Evolutionary conservation across 35 echinoderm and acorn worm genomes (phyloP), one percentile per base, ranked within the genome.

Genomic region (Anneissia japonica): DNA sequence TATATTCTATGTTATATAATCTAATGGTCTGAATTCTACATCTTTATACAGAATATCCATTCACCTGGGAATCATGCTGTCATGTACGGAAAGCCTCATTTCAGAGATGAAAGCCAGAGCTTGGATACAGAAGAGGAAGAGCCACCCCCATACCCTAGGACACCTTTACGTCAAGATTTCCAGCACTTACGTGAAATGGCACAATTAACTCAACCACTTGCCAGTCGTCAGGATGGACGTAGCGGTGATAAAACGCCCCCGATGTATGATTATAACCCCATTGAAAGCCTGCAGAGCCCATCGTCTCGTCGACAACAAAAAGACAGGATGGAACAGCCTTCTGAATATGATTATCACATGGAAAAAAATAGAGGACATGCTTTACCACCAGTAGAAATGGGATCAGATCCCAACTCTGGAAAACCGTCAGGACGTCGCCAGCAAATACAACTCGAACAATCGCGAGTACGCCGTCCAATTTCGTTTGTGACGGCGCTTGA

Each of bases 401-500:
- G 51, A 23, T 23, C 75, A 80, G 77, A 82, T 80, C 29, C 87
- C 34, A 26, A 19, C 77, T 34, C 86, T 38, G 35, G 39, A 79
- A 84, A 72, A 46, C 35, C 89, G 84, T 75, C 34, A 46, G 76
- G 94, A 92, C 35, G 84, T 56, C n/a, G 73, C 5, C 51, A 64
- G 21, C 7, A 64, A 16, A 64, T 64, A 64, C 51, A 64, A 64
- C 51, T 38, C 37, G 79, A 81, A 38, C 79, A 36, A 39, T 36
- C 91, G 30, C 74, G 95, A 55, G 82, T 91, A 16, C 43, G 95
- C 29, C 84, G 95, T 16, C 95, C 95, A 5, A 97, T 97, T 55
- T 97, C 95, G 12, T 97, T 97, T 81, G 88, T 97, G 30, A 97
- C 95, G 0, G 95, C 95, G 4, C 85, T 97, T 31, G 90, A 97